Conservation (phyloP, 2,888 invertebrate species). For the Campoplex capitator region DNA sequence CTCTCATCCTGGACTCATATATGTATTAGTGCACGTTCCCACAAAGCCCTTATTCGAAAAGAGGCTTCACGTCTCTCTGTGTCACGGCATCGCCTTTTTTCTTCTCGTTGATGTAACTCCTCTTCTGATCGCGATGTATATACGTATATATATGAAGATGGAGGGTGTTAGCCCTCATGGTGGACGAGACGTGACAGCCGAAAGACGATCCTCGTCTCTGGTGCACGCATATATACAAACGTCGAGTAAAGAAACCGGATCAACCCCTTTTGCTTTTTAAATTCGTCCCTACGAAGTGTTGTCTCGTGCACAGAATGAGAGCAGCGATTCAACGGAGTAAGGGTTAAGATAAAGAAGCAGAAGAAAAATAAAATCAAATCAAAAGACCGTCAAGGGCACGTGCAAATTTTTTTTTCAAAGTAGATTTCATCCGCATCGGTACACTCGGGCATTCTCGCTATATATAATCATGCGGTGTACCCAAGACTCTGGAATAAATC, state of each 20-base stretch:
- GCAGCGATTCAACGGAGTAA: background rate
- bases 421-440: slow-evolving; percentile 51
- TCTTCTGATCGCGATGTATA: no score
- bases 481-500: slow-evolving; percentile 56
- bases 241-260: slow-evolving; percentile 59
- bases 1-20: background rate
- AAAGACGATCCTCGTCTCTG: slow-evolving; percentile 58
- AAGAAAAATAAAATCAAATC: background rate
- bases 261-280: slow-evolving; percentile 68
- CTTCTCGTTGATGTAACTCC: slow-evolving; percentile 8
- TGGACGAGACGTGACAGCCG: slow-evolving; percentile 58
- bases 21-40: background rate
- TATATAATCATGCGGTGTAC: slow-evolving; percentile 44
- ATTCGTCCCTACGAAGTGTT: slow-evolving; percentile 48
- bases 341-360: background rate
- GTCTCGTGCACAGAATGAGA: slow-evolving; percentile 1
- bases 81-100: slow-evolving; percentile 32
- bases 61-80: slow-evolving; percentile 12
- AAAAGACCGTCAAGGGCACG: slow-evolving; percentile 46
- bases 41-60: slow-evolving; percentile 23
- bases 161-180: slow-evolving; percentile 36
- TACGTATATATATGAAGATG: background rate
- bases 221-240: background rate
- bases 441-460: slow-evolving; percentile 22
- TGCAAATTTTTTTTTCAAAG: slow-evolving; percentile 61